Base-by-base conservation (phyloP, 2,888 invertebrate genomes). In the Chrysotoxum bicinctum region DNA sequence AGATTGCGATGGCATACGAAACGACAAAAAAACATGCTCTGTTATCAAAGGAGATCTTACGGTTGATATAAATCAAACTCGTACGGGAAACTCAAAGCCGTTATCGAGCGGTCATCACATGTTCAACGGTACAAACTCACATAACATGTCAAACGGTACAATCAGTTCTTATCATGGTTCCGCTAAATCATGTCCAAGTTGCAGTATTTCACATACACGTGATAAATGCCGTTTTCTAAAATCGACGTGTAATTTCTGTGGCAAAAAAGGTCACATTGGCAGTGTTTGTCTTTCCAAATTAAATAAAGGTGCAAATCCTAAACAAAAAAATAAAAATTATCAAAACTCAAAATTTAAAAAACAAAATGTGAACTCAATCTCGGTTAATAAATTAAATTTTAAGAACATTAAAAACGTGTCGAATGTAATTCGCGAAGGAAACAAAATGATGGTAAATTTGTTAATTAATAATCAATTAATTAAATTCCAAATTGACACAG, bases 111-210 rank as follows among this genome's bases (percentile, higher is more conserved):
- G 58, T 21, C 58, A 58, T 9, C 58, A 37, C 10, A 1, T 19
- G 21, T 16, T 14, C 21, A 58, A 58, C 58, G 58, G 58, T n/a
- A 58, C 12, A 54, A 54, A 54, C 52, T 2, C n/a, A 40, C n/a
- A 37, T 35, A 8, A 52, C 3, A 7, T 14, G 4, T 52, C 68
- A 5, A 7, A 68, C 23, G 68, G 68, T 21, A 7, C 48, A 8
- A 66, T 50, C 48, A 45, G 30, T 32, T 52, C 1, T 26, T 26
- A 35, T 19, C 56, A 56, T n/a, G 14, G 35, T 56, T 58, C 58
- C 14, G 58, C 58, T 66, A 66, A 50, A 35, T 68, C 52, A 40
- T 68, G 68, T 16, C 68, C 68, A 21, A 40, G 68, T 50, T 68
- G 68, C 12, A 68, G 3, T 21, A 68, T 35, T 21, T 52, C 37